These are phyloP conservation scores for Machimus rusticus DNA, from an alignment of 2,888 invertebrate species.

Conservation along the genomic window DNA sequence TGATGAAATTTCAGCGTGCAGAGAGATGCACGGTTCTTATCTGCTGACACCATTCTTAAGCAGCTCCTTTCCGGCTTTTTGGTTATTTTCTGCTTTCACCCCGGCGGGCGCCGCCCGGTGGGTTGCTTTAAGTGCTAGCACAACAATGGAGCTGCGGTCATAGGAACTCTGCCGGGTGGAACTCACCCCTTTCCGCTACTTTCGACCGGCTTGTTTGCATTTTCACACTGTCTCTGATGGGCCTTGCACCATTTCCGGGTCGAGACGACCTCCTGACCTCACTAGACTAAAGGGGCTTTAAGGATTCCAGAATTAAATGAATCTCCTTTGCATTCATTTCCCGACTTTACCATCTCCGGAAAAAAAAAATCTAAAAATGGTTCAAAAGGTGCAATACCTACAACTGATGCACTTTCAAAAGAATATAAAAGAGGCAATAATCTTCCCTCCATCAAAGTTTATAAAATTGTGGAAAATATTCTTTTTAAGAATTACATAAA, in stretches of 20 bases:
- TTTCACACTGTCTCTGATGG: conserved; percentile 4
- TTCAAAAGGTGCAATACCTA: neutral
- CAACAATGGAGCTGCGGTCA: neutral
- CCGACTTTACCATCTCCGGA: neutral
- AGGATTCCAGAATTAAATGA: neutral
- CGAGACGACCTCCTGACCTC: neutral
- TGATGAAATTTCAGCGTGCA: conserved; percentile 13
- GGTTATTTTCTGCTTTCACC: neutral
- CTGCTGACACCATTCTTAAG: conserved; percentile 25
- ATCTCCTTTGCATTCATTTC: neutral
- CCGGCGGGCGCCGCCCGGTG: neutral
- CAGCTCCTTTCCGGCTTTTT: neutral
- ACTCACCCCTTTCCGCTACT: neutral
- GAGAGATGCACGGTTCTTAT: neutral
- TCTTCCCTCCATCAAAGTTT: neutral
- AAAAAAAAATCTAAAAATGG: neutral
- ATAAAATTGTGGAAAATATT: no score
- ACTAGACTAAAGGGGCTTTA: neutral
- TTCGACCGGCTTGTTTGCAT: neutral
- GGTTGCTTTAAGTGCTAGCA: neutral
- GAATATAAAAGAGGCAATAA: neutral
- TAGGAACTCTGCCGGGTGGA: neutral
- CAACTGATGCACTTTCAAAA: neutral
- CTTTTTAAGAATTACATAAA: no score
- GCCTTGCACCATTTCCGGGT: neutral